A percentile compares a stretch with the other conserved stretches of the same genome.
These are phyloP conservation scores for Lethocerus indicus DNA, from an alignment of 1,140 invertebrate genomes.

Conservation along the genomic window DNA sequence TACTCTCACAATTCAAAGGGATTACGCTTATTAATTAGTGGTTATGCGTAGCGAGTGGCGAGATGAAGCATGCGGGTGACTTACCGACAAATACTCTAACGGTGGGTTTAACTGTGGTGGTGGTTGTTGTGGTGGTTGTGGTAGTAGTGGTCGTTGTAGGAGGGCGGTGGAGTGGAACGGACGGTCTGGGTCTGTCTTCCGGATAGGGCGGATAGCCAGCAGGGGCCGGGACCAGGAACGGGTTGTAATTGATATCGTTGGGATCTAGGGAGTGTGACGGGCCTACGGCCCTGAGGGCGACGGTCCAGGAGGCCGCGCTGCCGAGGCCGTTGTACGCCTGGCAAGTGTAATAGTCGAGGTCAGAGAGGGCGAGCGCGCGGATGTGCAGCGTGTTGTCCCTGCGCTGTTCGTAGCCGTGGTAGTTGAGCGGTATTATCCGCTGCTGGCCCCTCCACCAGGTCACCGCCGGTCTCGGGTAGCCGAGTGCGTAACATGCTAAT, in stretches of 20 bases:
- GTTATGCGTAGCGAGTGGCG: too few species aligned
- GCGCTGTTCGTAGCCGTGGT: slow-evolving; percentile 50
- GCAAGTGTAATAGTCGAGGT: slow-evolving; percentile 68
- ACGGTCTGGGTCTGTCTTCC: slow-evolving; percentile 10
- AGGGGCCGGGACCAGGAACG: slow-evolving; percentile 23
- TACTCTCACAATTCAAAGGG: too few species aligned
- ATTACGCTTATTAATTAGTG: too few species aligned
- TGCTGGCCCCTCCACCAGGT: slow-evolving; percentile 71
- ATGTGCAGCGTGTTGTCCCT: slow-evolving; percentile 58
- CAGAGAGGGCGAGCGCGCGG: slow-evolving; percentile 43
- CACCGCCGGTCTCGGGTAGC: slow-evolving; percentile 59
- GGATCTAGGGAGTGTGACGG: slow-evolving; percentile 30
- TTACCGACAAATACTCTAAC: slow-evolving; percentile 19
- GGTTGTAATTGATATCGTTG: slow-evolving; percentile 21
- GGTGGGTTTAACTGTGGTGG: too few species aligned
- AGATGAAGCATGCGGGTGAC: too few species aligned
- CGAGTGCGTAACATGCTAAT: slow-evolving; percentile 65
- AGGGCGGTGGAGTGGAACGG: slow-evolving; percentile 19
- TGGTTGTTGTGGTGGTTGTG: too few species aligned
- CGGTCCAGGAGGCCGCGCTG: slow-evolving; percentile 51
- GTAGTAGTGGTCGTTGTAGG: slow-evolving; percentile 18
- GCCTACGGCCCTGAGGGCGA: slow-evolving; percentile 49
- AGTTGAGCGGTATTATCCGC: slow-evolving; percentile 48
- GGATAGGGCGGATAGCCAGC: slow-evolving; percentile 14
- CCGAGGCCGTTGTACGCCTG: slow-evolving; percentile 72